Evolutionary conservation across 2,888 invertebrate genomes (phyloP), one percentile per base, ranked within the genome.

Genomic region (Latrodectus elegans): DNA sequence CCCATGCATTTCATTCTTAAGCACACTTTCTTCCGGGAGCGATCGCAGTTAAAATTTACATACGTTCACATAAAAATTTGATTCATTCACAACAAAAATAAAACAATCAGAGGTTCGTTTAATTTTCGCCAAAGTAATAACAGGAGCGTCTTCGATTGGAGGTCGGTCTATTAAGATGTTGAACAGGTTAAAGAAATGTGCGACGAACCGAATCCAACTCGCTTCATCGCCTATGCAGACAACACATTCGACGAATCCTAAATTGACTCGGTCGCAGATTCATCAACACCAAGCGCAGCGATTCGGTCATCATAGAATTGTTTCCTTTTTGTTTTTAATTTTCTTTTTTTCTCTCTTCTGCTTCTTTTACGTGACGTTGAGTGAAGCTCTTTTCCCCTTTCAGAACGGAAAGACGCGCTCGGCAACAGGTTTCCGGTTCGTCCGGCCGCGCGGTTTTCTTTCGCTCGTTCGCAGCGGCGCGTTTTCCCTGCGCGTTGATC

Each of bases 401-500:
- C 22, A 9, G 53, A 67, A 72, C 64, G 15, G 75, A 76, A 73
- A 64, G 15, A 15, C 70, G 68, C 77, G 55, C 70, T 71, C 85
- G 86, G 86, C 77, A 82, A 81, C 86, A 87, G 81, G 86, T 87
- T 87, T 87, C 86, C 86, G 60, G 60, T 60, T 60, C 60, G 60
- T 60, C 60, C 60, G 60, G 60, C 60, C 60, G 60, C 60, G 60
- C 60, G 60, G 60, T 60, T 60, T 60, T 60, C 38, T 38, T 12
- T 12, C 60, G 60, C 6, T 60, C 60, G 80, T 76, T 68, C 84
- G 75, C 81, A 67, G 83, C 80, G 70, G 70, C 86, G 80, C 76
- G 81, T 81, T 71, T 51, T 8, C 67, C 67, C 65, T 51, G 26
- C 49, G 53, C 60, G 68, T 52, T 67, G 60, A 60, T 15, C 6